Evolutionary conservation across 2,113 vertebrate genomes (phyloP).

Genomic region (Bufo bufo): DNA sequence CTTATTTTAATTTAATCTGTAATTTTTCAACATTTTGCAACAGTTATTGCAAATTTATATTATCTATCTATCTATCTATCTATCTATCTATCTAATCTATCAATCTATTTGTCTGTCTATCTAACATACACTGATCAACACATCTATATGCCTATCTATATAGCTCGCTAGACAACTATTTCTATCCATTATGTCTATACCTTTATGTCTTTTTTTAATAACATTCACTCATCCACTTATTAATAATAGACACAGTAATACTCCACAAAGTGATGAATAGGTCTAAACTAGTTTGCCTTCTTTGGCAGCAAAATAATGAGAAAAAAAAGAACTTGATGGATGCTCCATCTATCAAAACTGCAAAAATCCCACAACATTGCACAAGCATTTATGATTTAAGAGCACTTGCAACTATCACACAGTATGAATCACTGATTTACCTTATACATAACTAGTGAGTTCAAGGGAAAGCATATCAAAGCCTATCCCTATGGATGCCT

Average conservation of each 20-base stretch:
- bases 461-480: conserved; percentile 5
- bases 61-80: too few relatives aligned
- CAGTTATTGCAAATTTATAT: too few relatives aligned
- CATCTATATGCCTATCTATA: too few relatives aligned
- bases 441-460: neutral
- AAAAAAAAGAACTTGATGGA: neutral
- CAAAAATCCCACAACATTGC: neutral
- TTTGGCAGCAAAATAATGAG: neutral
- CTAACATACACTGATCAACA: too few relatives aligned
- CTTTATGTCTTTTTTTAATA: too few relatives aligned
- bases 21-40: too few relatives aligned
- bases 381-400: conserved; percentile 2
- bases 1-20: too few relatives aligned
- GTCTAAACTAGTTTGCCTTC: neutral
- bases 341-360: neutral
- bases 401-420: neutral
- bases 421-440: neutral
- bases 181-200: too few relatives aligned
- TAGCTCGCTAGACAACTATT: too few relatives aligned
- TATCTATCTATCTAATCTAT: too few relatives aligned
- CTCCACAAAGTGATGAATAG: neutral
- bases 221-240: too few relatives aligned
- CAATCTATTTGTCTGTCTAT: too few relatives aligned
- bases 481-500: neutral
- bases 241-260: neutral